These are phyloP conservation scores for Ctenomys sociabilis DNA, from an alignment of 2,113 vertebrate genomes.

Conservation along the genomic window DNA sequence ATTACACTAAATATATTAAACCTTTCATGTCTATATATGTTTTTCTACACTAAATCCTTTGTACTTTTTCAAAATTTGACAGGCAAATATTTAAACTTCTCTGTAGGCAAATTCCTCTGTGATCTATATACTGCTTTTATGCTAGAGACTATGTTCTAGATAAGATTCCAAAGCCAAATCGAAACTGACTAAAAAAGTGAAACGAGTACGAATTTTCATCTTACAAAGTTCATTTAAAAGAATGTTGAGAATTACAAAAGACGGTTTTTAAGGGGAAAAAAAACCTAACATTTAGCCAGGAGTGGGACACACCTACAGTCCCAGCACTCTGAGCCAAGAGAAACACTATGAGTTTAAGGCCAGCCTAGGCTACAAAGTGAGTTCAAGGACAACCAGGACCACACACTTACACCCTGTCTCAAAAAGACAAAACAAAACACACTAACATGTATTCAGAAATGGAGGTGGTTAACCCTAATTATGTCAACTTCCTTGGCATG, in stretches of 20 bases:
- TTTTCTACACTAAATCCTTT: background rate
- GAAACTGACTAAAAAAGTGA: slow-evolving; percentile 14
- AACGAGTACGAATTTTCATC: background rate
- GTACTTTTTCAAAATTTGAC: slow-evolving; percentile 10
- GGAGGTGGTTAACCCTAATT: background rate
- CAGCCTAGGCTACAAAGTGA: background rate
- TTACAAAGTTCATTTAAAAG: background rate
- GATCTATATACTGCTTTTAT: background rate
- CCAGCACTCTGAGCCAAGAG: background rate
- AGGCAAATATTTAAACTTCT: slow-evolving; percentile 29
- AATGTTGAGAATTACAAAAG: background rate
- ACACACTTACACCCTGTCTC: background rate
- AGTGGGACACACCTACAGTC: no score
- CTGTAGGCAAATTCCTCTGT: background rate
- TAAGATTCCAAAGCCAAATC: slow-evolving; percentile 36
- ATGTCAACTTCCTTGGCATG: background rate
- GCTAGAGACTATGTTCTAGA: background rate
- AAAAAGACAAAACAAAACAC: background rate
- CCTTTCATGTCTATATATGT: background rate
- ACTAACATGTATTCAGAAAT: background rate
- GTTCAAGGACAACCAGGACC: background rate
- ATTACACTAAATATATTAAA: background rate
- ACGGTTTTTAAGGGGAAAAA: background rate
- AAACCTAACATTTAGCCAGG: background rate
- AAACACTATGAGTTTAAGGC: background rate